Base-by-base conservation (phyloP, 2,888 invertebrate genomes). In the Chymomyza procnemis region DNA sequence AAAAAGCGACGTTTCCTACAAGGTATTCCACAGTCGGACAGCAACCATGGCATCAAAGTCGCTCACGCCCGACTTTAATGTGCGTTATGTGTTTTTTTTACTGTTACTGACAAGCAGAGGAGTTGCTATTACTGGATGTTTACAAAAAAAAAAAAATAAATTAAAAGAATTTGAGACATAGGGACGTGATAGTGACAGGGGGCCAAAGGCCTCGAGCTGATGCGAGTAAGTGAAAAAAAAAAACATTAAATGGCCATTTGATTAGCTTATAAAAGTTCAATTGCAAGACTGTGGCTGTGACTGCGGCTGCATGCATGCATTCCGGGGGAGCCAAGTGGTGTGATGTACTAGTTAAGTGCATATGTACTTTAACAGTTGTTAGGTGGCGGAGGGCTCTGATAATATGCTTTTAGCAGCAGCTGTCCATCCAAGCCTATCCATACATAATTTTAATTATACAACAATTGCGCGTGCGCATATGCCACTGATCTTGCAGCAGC, bases 251-350 rank as follows among this genome's bases (percentile, higher is more conserved):
- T 41, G 26, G 58, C 12, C 67, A 64, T 73, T 87, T 87, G 85
- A 81, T 81, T 81, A 81, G 87, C 75, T 81, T 81, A 81, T 81
- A 81, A 81, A 87, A 85, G 87, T 81, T 81, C 87, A 81, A 81
- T 81, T 81, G 82, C 71, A 21, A 14, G 18, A 19, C 6, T 8
- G 50, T n/a, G n/a, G n/a, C n/a, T n/a, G n/a, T n/a, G n/a, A n/a
- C 47, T 16, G 16, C 12, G 14, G 30, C 30, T n/a, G n/a, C n/a
- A n/a, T n/a, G n/a, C n/a, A 3, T 26, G 34, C 34, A 12, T 1
- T 12, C 34, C 12, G 34, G 34, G 34, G 34, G 34, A 3, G n/a
- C n/a, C n/a, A n/a, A n/a, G 4, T 1, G 26, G 81, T 75, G 75
- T 21, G 61, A n/a, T 71, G 47, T 55, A 59, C 56, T 41, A 41